Conservation (phyloP, 2,888 invertebrate species). For the Volucella bombylans region DNA sequence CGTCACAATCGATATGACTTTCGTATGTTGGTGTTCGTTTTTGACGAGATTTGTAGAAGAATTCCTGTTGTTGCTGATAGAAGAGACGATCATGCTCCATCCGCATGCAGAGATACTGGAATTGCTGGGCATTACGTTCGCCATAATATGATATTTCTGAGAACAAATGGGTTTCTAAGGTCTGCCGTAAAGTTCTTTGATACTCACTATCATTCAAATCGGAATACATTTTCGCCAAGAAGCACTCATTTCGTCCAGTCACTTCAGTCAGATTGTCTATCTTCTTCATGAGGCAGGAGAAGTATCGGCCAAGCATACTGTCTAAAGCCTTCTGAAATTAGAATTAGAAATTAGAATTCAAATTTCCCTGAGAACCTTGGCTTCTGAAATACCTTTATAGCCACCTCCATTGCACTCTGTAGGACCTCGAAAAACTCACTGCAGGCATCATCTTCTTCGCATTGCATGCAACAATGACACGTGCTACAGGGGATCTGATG, state of each 20-base stretch:
- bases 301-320: slow-evolving; percentile 60
- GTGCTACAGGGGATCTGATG: background rate
- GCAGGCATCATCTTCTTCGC: slow-evolving; percentile 75
- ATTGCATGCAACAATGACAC: too few species aligned
- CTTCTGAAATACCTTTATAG: slow-evolving; percentile 76
- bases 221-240: slow-evolving; percentile 64
- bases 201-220: slow-evolving; percentile 75
- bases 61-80: slow-evolving; percentile 62
- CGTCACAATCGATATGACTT: background rate
- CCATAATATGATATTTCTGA: slow-evolving; percentile 75
- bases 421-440: slow-evolving; percentile 79
- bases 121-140: slow-evolving; percentile 74
- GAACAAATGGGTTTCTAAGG: background rate
- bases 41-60: slow-evolving; percentile 13
- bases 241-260: slow-evolving; percentile 65
- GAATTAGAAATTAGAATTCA: background rate
- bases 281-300: slow-evolving; percentile 50
- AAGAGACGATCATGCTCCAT: slow-evolving; percentile 70
- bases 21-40: background rate
- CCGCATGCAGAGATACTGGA: slow-evolving; percentile 74
- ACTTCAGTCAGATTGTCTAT: slow-evolving; percentile 64
- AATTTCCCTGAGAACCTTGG: background rate
- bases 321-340: slow-evolving; percentile 73
- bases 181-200: background rate
- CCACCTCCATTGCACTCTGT: slow-evolving; percentile 78